These are phyloP conservation scores for Agrypnus murinus DNA, from an alignment of 2,888 invertebrate genomes.

Conservation along the genomic window DNA sequence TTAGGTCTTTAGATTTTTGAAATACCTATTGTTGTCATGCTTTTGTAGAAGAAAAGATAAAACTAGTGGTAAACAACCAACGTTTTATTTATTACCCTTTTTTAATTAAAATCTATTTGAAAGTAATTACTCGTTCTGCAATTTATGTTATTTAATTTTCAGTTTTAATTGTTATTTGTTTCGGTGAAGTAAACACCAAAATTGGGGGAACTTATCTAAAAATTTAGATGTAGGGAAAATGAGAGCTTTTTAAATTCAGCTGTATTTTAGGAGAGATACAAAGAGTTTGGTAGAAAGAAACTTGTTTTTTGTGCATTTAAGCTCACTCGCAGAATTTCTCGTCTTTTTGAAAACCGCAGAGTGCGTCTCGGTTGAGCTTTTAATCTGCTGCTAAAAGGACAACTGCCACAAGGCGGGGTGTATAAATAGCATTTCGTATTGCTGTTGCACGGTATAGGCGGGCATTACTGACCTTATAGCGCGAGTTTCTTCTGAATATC, in stretches of 20 bases:
- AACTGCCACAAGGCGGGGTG: constrained; percentile 32
- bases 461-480: constrained; percentile 40
- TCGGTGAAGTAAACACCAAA: not conserved
- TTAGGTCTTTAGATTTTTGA: no score
- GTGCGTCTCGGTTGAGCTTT: constrained; percentile 34
- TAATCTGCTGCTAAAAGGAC: constrained; percentile 42
- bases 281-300: constrained; percentile 1
- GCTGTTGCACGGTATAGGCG: constrained; percentile 43
- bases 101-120: constrained; percentile 25
- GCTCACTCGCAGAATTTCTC: constrained; percentile 9
- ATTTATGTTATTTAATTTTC: constrained; percentile 17
- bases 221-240: constrained; percentile 1
- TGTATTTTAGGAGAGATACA: not conserved
- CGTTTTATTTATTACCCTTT: not conserved
- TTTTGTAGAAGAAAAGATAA: no score
- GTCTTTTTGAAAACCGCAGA: constrained; percentile 32
- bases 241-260: not conserved
- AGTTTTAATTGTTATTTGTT: constrained; percentile 3
- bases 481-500: constrained; percentile 34
- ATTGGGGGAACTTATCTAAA: not conserved
- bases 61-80: no score
- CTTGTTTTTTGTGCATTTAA: not conserved
- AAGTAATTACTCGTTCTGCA: constrained; percentile 10
- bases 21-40: no score
- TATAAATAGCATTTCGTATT: constrained; percentile 34